Percentiles rank a stretch among this genome's conserved stretches.
These are phyloP conservation scores for Andrena marginata DNA, from an alignment of 2,888 invertebrate genomes.

Conservation along the genomic window DNA sequence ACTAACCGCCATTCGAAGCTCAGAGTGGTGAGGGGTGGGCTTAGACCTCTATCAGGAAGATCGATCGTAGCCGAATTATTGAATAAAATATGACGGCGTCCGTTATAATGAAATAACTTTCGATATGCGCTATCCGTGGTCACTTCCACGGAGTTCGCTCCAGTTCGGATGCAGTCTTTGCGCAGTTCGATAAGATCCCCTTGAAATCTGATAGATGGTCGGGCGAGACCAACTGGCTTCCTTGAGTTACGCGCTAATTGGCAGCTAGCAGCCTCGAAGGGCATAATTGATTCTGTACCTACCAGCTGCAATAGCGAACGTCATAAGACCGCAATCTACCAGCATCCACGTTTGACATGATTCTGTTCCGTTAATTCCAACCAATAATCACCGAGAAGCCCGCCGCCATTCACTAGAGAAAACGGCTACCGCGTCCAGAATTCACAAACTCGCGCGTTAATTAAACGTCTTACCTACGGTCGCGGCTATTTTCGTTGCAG, in stretches of 20 bases:
- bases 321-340: too few species aligned
- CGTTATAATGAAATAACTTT: constrained; percentile 60
- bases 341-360: too few species aligned
- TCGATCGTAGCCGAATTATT: constrained; percentile 56
- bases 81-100: constrained; percentile 53
- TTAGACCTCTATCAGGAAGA: constrained; percentile 29
- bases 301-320: too few species aligned
- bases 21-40: not conserved
- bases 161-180: constrained; percentile 27
- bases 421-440: too few species aligned
- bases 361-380: too few species aligned
- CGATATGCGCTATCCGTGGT: constrained; percentile 19
- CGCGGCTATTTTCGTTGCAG: constrained; percentile 84
- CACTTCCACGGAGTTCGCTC: not conserved
- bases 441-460: too few species aligned
- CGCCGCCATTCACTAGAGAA: too few species aligned
- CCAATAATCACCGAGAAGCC: too few species aligned
- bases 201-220: constrained; percentile 23
- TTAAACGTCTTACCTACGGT: too few species aligned
- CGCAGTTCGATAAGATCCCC: constrained; percentile 9
- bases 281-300: too few species aligned
- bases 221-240: not conserved
- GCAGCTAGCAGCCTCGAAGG: not conserved
- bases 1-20: constrained; percentile 28
- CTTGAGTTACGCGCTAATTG: constrained; percentile 35